Percentiles rank a stretch among this genome's conserved stretches.
These are phyloP conservation scores for Pherbina coryleti DNA, from an alignment of 2,888 invertebrate genomes.

Conservation along the genomic window DNA sequence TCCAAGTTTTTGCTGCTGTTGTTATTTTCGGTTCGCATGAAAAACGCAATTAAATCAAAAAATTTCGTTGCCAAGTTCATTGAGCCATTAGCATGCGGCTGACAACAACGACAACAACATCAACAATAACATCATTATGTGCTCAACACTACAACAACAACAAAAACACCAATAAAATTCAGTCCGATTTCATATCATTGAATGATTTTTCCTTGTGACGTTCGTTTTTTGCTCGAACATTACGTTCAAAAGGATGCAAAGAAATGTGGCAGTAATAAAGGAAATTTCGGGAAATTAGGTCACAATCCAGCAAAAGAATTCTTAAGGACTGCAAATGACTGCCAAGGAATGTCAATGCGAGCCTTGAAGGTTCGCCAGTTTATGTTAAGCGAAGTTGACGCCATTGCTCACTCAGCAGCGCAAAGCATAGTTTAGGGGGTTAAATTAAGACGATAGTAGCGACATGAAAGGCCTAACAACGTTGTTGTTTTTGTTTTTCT, in stretches of 20 bases:
- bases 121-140: neutral
- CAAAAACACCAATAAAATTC: neutral
- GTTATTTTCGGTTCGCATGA: slow-evolving; percentile 46
- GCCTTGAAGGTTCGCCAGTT: no score
- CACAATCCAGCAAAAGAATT: slow-evolving; percentile 6
- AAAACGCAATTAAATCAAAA: slow-evolving; percentile 53
- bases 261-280: slow-evolving; percentile 40
- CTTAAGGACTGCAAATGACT: neutral
- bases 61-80: slow-evolving; percentile 51
- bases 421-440: neutral
- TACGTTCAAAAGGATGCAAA: slow-evolving; percentile 7
- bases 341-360: no score
- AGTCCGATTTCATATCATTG: neutral
- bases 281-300: slow-evolving; percentile 44
- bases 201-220: neutral
- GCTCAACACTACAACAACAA: neutral
- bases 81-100: slow-evolving; percentile 44
- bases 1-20: neutral
- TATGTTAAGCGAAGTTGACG: no score
- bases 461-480: neutral
- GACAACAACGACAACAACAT: slow-evolving; percentile 14
- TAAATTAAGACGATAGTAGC: neutral
- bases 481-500: no score
- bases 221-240: neutral
- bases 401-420: no score